Evolutionary conservation across 2,797 vertebrate species (phyloP), one percentile per base, ranked within the genome.

Genomic region (Halcyon leucocephala): DNA sequence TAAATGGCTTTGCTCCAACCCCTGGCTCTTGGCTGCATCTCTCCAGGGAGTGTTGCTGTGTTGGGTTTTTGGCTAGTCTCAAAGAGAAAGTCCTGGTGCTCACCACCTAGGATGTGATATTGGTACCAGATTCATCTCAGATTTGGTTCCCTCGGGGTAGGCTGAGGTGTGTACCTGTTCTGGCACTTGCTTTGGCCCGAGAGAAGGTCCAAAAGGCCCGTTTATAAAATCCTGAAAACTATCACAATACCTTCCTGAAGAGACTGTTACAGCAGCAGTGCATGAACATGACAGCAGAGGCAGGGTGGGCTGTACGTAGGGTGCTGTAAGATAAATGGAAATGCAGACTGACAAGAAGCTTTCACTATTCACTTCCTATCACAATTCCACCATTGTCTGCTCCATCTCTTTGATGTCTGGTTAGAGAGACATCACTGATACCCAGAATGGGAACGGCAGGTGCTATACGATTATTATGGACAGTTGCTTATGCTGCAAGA

Each of bases 301-400:
- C 89, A 74, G 79, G 37, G 71, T 62, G 20, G 48, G 85, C 85
- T 76, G 65, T 76, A 7, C 2, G 9, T 76, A 15, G 2, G 2
- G 54, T 70, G 31, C 85, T 94, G 51, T 72, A 74, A 74, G 91
- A 95, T 95, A 96, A 95, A 95, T 93, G 77, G 82, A 86, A 94
- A 80, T 25, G 71, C 82, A 70, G 87, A 79, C 70, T 95, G 93
- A 95, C 91, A 94, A 86, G 55, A 49, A 90, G 82, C 95, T 96
- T 97, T 96, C 91, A 89, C 82, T 96, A 71, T 94, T 96, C 90
- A 86, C 94, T 95, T 95, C 67, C 91, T 89, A 86, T 93, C 90
- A 97, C 95, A 96, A 95, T 96, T 93, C 95, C 57, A 73, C 89
- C 91, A 95, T 97, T 96, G 95, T 97, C 77, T 96, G 66, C 70